Evolutionary conservation across 2,797 vertebrate species (phyloP), one percentile per base, ranked within the genome.

Genomic region (Myripristis jacobus): DNA sequence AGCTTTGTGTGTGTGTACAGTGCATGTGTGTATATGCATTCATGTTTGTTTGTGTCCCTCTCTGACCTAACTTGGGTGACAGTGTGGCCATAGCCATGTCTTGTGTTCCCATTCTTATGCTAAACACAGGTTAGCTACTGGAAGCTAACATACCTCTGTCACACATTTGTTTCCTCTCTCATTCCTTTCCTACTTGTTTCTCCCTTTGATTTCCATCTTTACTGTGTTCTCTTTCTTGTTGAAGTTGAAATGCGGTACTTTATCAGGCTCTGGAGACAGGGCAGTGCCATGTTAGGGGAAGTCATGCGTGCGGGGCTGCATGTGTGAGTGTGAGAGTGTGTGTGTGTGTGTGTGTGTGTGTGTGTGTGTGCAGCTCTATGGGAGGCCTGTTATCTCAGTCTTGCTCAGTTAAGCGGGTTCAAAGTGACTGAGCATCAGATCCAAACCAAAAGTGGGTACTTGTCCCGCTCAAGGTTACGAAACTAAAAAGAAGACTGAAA

Each of bases 331-430:
- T 61, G 66, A 41, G 57, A 53, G 38, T 38, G 63, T 57, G 52
- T 61, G 27, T 13, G 36, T 16, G 70, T 46, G 46, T 66, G 54
- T 1, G 18, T 31, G 63, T 13, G 38, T 16, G 70, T 13, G 38
- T 16, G 66, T 46, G 50, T 66, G 54, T 2, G 18, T 31, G 63
- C 19, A 74, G 61, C 67, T 72, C 64, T 56, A 50, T 13, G 24
- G 22, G 67, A 65, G 60, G 57, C 54, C 53, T 65, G 67, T 73
- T 84, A 73, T 81, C 71, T 79, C 51, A n/a, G 65, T 78, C 55
- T 73, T 81, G 84, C 82, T 86, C 79, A 63, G 77, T 88, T 84
- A 73, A 86, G 58, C 75, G 58, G 57, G 58, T 84, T 89, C 79
- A 87, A 85, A 91, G 76, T 54, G 41, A 54, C 44, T 27, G 25